Evolutionary conservation across 2,888 invertebrate genomes (phyloP), one percentile per base, ranked within the genome.

Genomic region (Uropetala carovei): DNA sequence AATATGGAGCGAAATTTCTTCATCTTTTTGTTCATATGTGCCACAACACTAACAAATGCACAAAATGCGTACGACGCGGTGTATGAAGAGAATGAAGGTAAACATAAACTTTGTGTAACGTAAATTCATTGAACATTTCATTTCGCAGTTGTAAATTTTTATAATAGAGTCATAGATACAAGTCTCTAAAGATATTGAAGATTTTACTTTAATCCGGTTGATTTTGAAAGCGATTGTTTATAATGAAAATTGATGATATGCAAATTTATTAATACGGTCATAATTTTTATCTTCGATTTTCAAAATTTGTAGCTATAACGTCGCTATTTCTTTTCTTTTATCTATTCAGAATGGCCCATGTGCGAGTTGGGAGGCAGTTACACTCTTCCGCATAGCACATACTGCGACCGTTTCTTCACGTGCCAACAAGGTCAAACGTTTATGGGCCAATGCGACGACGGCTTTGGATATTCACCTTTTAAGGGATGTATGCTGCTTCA

Each of bases 401-500:
- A 93, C 92, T 94, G 94, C 92, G 94, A 94, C 84, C 93, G 93
- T 27, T 94, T 93, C 92, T 94, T 93, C 92, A 92, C 93, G 13
- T 94, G 94, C 92, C 93, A 93, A 14, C 92, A 93, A 18, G 94
- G 94, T 16, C 84, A 92, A 13, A 81, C 93, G 16, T 93, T 92
- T 60, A 85, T 93, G 57, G 92, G 93, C 30, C 93, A 94, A 85
- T 94, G 94, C 92, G 93, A 93, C 57, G 94, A 94, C 91, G 94
- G 94, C 10, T 92, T 93, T n/a, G 94, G 93, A 16, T 94, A 93
- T 86, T 82, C 92, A n/a, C 93, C 93, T 0, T 93, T 92, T 59
- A 92, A 92, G 59, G 94, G 93, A 18, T 94, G 94, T 85, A 93
- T 93, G 75, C 92, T 93, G 11, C 92, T 93, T 22, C 94, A 94